A percentile compares a stretch with the other conserved stretches of the same genome.
Conservation (phyloP, 2,888 invertebrate species). For the Epinotia demarniana region DNA sequence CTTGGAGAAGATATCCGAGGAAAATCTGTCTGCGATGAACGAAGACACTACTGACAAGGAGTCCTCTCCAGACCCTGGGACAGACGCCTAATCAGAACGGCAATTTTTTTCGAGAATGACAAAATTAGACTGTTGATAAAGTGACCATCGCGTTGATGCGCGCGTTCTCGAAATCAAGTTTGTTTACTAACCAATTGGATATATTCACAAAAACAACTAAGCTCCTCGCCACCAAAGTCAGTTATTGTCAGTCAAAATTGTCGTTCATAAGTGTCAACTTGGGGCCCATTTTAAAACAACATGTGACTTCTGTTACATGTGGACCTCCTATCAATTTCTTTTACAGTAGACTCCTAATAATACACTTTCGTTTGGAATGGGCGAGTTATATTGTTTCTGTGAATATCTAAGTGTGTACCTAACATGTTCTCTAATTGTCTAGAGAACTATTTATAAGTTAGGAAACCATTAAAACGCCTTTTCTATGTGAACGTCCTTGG, state of each 20-base stretch:
- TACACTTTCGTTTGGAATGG: no score
- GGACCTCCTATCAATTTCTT: no score
- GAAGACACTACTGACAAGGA: constrained; percentile 62
- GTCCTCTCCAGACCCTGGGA: constrained; percentile 54
- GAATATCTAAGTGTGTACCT: background rate
- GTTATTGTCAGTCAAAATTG: background rate
- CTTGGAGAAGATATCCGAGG: constrained; percentile 77
- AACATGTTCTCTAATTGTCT: constrained; percentile 3
- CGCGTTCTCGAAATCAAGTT: constrained; percentile 11
- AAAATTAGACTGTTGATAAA: constrained; percentile 1
- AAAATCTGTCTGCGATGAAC: constrained; percentile 68
- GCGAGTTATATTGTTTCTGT: background rate
- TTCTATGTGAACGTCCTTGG: background rate
- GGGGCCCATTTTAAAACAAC: no score
- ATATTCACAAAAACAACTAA: background rate
- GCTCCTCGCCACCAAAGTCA: background rate
- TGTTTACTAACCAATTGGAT: background rate
- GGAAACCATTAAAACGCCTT: background rate
- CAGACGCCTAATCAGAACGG: background rate
- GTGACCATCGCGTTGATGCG: constrained; percentile 23
- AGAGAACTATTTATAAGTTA: background rate
- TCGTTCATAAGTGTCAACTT: background rate
- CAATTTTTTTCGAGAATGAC: constrained; percentile 2
- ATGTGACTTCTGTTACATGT: no score
- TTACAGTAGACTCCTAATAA: no score